Conservation (phyloP, 1,140 invertebrate species). For the Penaeus vannamei region DNA sequence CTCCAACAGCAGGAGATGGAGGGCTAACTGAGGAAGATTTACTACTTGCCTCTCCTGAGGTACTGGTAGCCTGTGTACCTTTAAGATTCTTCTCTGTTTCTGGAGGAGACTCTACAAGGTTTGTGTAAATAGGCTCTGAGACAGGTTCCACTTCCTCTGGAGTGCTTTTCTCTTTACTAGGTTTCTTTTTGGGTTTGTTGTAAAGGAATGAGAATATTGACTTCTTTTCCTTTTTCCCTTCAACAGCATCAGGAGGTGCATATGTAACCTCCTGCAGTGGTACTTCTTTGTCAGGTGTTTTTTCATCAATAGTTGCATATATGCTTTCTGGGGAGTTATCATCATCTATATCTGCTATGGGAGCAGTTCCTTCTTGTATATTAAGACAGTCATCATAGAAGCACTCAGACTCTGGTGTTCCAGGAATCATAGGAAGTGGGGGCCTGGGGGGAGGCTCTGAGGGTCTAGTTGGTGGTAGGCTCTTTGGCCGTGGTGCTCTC, state of each 20-base stretch:
- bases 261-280: constrained; percentile 57
- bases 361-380: constrained; percentile 55
- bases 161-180: constrained; percentile 52
- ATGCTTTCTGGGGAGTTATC: constrained; percentile 65
- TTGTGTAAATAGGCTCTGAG: constrained; percentile 55
- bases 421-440: constrained; percentile 65
- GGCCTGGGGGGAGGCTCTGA: constrained; percentile 67
- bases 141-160: constrained; percentile 30
- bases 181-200: constrained; percentile 66
- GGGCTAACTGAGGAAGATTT: constrained; percentile 46
- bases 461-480: constrained; percentile 65
- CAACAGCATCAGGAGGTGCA: constrained; percentile 38
- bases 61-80: constrained; percentile 39
- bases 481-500: constrained; percentile 66
- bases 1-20: constrained; percentile 25
- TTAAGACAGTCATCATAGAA: constrained; percentile 67
- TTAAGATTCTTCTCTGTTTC: constrained; percentile 18
- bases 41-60: not conserved
- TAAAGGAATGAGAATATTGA: constrained; percentile 67
- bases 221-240: constrained; percentile 60
- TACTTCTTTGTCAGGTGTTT: constrained; percentile 58
- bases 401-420: constrained; percentile 65
- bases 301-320: constrained; percentile 68
- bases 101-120: constrained; percentile 58
- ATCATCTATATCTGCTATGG: constrained; percentile 57